Percentiles rank a stretch among this genome's conserved stretches.
phyloP scores from a whole-genome alignment of 2,888 invertebrate species.

The Eupithecia tripunctaria region DNA sequence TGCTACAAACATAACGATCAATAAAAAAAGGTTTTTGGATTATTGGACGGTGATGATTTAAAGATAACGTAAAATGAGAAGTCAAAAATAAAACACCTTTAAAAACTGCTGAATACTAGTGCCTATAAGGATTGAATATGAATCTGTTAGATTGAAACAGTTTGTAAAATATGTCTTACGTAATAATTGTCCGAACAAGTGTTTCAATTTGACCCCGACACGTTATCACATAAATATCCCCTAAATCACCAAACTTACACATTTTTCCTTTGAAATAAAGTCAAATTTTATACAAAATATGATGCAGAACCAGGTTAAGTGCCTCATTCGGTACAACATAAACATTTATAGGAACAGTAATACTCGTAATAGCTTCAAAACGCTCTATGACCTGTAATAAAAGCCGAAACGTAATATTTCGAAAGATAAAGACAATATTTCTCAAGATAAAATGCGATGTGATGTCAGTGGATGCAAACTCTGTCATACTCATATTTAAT shows the following conservation, averaged over 20 bases:
- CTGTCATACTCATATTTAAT: conserved; percentile 8
- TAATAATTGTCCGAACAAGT: background rate
- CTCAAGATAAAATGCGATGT: conserved; percentile 19
- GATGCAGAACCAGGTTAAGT: conserved; percentile 29
- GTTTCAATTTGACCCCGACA: conserved; percentile 2
- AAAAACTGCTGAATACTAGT: too few relatives aligned
- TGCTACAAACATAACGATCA: conserved; percentile 14
- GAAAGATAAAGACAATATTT: conserved; percentile 37
- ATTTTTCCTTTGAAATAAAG: conserved; percentile 7
- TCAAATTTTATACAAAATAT: conserved; percentile 20
- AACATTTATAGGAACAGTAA: conserved; percentile 34
- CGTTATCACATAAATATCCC: conserved; percentile 7
- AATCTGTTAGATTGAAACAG: too few relatives aligned
- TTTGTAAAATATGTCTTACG: too few relatives aligned
- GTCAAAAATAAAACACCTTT: background rate
- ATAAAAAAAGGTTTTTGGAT: conserved; percentile 13
- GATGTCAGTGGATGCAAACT: conserved; percentile 8
- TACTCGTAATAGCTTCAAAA: conserved; percentile 32
- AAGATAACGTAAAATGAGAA: background rate
- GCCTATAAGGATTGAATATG: too few relatives aligned
- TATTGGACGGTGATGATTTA: background rate
- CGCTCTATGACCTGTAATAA: conserved; percentile 41
- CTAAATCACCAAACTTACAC: conserved; percentile 12
- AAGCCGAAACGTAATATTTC: conserved; percentile 41
- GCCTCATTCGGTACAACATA: conserved; percentile 29